phyloP scores from a whole-genome alignment of 1,140 invertebrate species.

The Drosophila micromelanica region DNA sequence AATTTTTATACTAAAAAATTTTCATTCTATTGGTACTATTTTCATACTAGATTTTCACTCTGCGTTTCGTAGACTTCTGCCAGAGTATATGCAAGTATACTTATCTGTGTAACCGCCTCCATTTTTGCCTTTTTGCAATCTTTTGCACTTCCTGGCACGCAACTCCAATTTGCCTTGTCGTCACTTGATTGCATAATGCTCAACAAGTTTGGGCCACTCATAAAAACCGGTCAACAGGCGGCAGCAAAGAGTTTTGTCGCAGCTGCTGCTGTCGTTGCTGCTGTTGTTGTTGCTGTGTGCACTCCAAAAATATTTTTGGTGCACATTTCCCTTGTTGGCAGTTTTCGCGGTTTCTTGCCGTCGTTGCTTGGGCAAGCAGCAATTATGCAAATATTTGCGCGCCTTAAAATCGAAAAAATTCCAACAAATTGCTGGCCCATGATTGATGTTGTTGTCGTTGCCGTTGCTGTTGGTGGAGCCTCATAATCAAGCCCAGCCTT shows the following conservation, averaged over 20 bases:
- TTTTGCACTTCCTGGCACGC: conserved; percentile 72
- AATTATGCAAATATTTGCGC: conserved; percentile 80
- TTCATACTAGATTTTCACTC: no score
- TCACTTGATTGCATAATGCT: conserved; percentile 76
- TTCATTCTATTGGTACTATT: no score
- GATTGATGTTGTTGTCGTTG: conserved; percentile 66
- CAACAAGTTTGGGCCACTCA: conserved; percentile 62
- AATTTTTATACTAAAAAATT: no score
- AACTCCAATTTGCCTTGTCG: conserved; percentile 76
- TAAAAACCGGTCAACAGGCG: conserved; percentile 67
- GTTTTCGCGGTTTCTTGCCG: conserved; percentile 20
- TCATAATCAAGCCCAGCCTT: conserved; percentile 12
- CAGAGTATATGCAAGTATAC: neutral
- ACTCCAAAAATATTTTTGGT: conserved; percentile 56
- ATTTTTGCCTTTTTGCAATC: conserved; percentile 34
- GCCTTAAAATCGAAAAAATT: conserved; percentile 68
- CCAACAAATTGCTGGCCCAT: conserved; percentile 68
- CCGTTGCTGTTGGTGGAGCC: conserved; percentile 8
- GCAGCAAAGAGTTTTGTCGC: conserved; percentile 42
- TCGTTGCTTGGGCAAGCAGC: conserved; percentile 63
- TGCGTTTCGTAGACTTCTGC: neutral
- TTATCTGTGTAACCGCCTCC: conserved; percentile 34
- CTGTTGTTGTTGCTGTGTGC: conserved; percentile 28
- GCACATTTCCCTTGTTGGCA: conserved; percentile 53
- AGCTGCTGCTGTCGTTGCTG: conserved; percentile 37